phyloP scores from a whole-genome alignment of 2,888 invertebrate species.

The Ariolimax columbianus region DNA sequence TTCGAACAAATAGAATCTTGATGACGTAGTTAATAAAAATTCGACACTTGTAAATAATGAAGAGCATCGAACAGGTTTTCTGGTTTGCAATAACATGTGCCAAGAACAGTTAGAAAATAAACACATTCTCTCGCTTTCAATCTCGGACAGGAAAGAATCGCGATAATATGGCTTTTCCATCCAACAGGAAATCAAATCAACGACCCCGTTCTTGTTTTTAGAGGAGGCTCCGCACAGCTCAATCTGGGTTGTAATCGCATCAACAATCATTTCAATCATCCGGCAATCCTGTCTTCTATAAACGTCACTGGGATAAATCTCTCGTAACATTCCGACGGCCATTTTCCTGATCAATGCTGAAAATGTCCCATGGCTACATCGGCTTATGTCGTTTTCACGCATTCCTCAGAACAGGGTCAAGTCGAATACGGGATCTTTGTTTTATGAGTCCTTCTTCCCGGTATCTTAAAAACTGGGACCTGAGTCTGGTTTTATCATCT shows the following conservation, averaged over 20 bases:
- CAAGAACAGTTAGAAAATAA: not conserved
- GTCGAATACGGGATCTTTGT: not conserved
- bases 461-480: not conserved
- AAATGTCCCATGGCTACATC: not conserved
- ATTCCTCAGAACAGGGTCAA: not conserved
- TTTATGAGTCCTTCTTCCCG: not conserved
- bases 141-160: not conserved
- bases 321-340: not conserved
- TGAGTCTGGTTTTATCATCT: not conserved
- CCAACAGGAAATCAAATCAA: not conserved
- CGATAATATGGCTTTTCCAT: not conserved
- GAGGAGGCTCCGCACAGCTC: not conserved
- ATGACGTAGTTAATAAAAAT: too few species aligned
- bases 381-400: conserved; percentile 11
- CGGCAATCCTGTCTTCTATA: conserved; percentile 7
- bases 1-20: too few species aligned
- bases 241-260: conserved; percentile 25
- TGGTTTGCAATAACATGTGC: not conserved
- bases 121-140: not conserved
- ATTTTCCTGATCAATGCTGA: not conserved
- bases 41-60: too few species aligned
- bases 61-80: not conserved
- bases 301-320: conserved; percentile 5
- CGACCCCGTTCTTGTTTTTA: not conserved
- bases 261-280: conserved; percentile 19